Conservation (phyloP, 2,888 invertebrate species). For the Aethes cnicana region DNA sequence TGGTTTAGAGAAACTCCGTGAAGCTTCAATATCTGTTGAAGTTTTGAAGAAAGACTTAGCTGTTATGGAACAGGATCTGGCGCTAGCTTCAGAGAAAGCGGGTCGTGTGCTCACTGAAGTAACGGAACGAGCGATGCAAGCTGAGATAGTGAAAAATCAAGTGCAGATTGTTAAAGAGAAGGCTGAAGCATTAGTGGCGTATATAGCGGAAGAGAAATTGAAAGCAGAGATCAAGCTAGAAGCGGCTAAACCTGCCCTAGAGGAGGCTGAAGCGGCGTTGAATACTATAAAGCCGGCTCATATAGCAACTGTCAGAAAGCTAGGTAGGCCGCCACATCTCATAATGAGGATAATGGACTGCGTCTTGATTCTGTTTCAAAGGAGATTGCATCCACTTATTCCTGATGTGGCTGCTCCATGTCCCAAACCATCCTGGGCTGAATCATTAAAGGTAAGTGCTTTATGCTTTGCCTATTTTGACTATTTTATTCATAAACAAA, state of each 20-base stretch:
- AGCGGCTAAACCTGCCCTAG: slow-evolving; percentile 96
- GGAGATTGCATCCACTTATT: slow-evolving; percentile 91
- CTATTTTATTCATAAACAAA: neutral
- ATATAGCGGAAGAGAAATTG: slow-evolving; percentile 94
- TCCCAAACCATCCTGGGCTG: slow-evolving; percentile 97
- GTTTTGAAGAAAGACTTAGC: slow-evolving; percentile 95
- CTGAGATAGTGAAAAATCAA: slow-evolving; percentile 97
- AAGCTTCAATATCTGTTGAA: slow-evolving; percentile 96
- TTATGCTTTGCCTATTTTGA: neutral
- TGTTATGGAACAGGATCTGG: slow-evolving; percentile 96
- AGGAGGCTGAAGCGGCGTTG: slow-evolving; percentile 96
- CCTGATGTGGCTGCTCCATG: slow-evolving; percentile 91
- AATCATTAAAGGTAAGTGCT: slow-evolving; percentile 91
- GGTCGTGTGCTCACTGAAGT: slow-evolving; percentile 94
- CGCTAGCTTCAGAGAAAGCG: slow-evolving; percentile 95
- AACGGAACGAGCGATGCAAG: slow-evolving; percentile 96
- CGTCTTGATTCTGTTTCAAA: slow-evolving; percentile 95
- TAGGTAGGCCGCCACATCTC: slow-evolving; percentile 96
- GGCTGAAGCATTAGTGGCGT: slow-evolving; percentile 93
- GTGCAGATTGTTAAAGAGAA: slow-evolving; percentile 98
- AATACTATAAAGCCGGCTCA: slow-evolving; percentile 98
- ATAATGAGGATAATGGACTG: slow-evolving; percentile 99
- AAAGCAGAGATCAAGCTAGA: slow-evolving; percentile 95
- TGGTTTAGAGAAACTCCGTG: slow-evolving; percentile 96
- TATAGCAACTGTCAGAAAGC: slow-evolving; percentile 96